Evolutionary conservation across 2,888 invertebrate species (phyloP), one percentile per base, ranked within the genome.

Genomic region (Pollenia labialis): DNA sequence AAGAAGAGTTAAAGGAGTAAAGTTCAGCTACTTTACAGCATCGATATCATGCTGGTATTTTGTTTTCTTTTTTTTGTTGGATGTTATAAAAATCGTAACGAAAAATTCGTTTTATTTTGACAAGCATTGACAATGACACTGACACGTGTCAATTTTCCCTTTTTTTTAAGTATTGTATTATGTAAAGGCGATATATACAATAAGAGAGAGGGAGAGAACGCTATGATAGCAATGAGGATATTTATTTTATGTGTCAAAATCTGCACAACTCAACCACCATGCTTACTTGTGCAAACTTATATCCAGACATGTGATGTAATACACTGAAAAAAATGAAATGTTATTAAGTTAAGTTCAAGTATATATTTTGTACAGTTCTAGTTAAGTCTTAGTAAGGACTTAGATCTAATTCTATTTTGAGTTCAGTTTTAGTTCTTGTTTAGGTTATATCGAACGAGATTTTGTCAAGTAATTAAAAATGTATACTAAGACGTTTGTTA

Each of bases 111-210:
- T 76, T 69, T 79, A 82, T 77, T 85, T 83, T 88, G 88, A 85
- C 88, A 88, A 74, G 84, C 85, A 88, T 88, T 88, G 88, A 85
- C 88, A 88, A 82, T 85, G 85, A 86, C 88, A 88, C 83, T 88
- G 90, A 91, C 91, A 91, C 91, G 91, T 91, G 91, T 90, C 91
- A 89, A 87, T 90, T 85, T 87, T 77, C 60, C 52, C 42, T 23
- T 69, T 44, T 16, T 16, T 11, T 11, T 16, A 18, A 62, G 16
- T 66, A 66, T 46, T 14, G 72, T 66, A 44, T 56, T 58, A 60
- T 69, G 18, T 71, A 23, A 74, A 72, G 18, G 64, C 50, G 58
- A 72, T 32, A 44, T 69, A 48, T 18, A 71, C 46, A 23, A 16
- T 2, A 8, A 54, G 48, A 64, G 46, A 16, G 23, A 6, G 42